Percentiles rank a stretch among this genome's conserved stretches.
phyloP scores from a whole-genome alignment of 2,797 vertebrate species.

The Rhinatrema bivittatum region DNA sequence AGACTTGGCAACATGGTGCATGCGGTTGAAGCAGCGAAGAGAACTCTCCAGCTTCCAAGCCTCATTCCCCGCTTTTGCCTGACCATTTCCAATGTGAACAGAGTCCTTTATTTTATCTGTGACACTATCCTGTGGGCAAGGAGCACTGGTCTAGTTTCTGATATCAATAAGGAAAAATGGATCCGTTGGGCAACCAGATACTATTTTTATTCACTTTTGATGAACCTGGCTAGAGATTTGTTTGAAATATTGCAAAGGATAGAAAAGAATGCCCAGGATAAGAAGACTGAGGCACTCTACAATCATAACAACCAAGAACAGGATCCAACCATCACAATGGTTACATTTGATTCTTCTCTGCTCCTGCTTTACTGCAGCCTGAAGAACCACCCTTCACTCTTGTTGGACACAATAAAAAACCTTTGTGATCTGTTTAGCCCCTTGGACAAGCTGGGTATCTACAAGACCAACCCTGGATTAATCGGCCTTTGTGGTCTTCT shows the following conservation, averaged over 20 bases:
- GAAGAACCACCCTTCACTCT: conserved; percentile 66
- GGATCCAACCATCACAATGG: conserved; percentile 32
- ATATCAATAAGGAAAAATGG: conserved; percentile 72
- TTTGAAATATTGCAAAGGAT: conserved; percentile 69
- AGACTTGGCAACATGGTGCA: conserved; percentile 80
- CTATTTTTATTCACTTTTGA: conserved; percentile 72
- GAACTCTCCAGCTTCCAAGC: conserved; percentile 58
- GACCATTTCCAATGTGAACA: conserved; percentile 71
- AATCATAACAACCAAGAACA: conserved; percentile 13
- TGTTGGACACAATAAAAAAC: conserved; percentile 82
- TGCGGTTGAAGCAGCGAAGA: conserved; percentile 71
- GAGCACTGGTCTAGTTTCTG: conserved; percentile 56
- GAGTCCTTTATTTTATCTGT: conserved; percentile 79
- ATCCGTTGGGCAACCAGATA: conserved; percentile 60
- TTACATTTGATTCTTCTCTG: conserved; percentile 63
- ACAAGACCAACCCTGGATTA: conserved; percentile 66
- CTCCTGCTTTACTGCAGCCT: conserved; percentile 61
- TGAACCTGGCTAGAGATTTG: conserved; percentile 69
- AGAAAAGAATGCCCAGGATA: conserved; percentile 44
- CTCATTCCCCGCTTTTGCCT: conserved; percentile 73
- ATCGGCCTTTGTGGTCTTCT: conserved; percentile 82
- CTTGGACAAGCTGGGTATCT: conserved; percentile 75
- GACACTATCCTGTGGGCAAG: conserved; percentile 78
- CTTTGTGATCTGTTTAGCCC: conserved; percentile 83
- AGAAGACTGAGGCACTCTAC: conserved; percentile 31